Base-by-base conservation (phyloP, 2,113 vertebrate genomes). In the Plestiodon gilberti region DNA sequence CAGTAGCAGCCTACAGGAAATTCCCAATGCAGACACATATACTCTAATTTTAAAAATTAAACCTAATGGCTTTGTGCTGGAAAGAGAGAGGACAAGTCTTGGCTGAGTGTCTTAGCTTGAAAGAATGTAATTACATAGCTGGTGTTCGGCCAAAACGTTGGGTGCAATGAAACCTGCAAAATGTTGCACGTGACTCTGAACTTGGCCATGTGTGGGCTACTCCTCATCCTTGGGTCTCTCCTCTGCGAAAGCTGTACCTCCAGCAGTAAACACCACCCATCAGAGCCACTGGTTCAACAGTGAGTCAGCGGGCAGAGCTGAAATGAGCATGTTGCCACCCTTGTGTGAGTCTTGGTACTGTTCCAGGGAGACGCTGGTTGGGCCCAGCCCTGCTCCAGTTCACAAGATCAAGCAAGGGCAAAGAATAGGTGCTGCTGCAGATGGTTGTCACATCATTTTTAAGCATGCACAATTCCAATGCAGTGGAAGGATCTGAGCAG, bases 361-460 rank as follows among this genome's bases (percentile, higher is more conserved):
- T 86, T 1, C 10, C 4, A 5, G 61, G 52, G 70, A 69, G 61
- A n/a, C 0, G 0, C 48, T 64, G 0, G 79, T 48, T 69, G 84
- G 71, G 77, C 71, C 76, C 48, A 3, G 20, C n/a, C 48, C 59
- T 87, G 48, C 30, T 92, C 9, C 81, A 10, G 33, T 38, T 0
- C 1, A 25, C 10, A 64, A 14, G 55, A n/a, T 65, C 78, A 85
- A 82, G 78, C 74, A 65, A 87, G 69, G 89, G 80, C 57, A 82
- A 64, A 78, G 69, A 57, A 6, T n/a, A 79, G 52, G 88, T 84
- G 74, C 78, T 84, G 74, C 78, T 61, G 61, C 10, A 71, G 89
- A 3, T 30, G 55, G 43, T 22, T 10, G 13, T 10, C 78, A 48
- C 84, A 55, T 81, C 1, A 81, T 48, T 57, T 78, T 69, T 57